Conservation (phyloP, 2,797 vertebrate genomes). For the Thunnus albacares region DNA sequence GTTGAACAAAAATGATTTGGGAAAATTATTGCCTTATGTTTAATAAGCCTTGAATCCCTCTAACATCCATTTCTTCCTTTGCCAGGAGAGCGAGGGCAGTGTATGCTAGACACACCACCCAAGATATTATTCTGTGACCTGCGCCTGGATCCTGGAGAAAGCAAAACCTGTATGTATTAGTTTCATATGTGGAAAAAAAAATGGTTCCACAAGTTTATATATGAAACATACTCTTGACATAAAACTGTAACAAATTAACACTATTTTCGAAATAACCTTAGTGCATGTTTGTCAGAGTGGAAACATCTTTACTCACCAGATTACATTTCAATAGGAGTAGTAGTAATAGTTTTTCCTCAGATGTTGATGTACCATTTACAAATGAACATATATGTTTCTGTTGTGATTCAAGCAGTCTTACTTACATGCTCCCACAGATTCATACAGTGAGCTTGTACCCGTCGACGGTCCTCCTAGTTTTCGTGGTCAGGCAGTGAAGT, state of each 20-base stretch:
- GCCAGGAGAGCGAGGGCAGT: conserved; percentile 96
- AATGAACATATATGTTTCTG: not conserved
- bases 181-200: not conserved
- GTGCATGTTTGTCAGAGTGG: not conserved
- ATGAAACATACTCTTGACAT: not conserved
- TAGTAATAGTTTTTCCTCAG: not conserved
- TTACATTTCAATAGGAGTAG: not conserved
- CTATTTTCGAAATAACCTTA: no score
- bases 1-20: not conserved
- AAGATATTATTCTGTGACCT: conserved; percentile 99
- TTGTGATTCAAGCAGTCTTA: conserved; percentile 1
- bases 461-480: conserved; percentile 95
- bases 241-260: not conserved
- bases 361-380: not conserved
- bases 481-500: conserved; percentile 96
- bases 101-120: conserved; percentile 97
- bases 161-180: conserved; percentile 92
- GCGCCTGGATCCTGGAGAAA: conserved; percentile 95
- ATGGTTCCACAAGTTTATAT: not conserved
- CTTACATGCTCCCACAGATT: conserved; percentile 83
- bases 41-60: not conserved
- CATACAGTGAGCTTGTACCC: conserved; percentile 94
- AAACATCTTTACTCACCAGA: not conserved
- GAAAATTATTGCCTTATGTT: not conserved
- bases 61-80: conserved; percentile 5